Evolutionary conservation across 2,797 vertebrate genomes (phyloP), one percentile per base, ranked within the genome.

Genomic region (Thaleichthys pacificus): DNA sequence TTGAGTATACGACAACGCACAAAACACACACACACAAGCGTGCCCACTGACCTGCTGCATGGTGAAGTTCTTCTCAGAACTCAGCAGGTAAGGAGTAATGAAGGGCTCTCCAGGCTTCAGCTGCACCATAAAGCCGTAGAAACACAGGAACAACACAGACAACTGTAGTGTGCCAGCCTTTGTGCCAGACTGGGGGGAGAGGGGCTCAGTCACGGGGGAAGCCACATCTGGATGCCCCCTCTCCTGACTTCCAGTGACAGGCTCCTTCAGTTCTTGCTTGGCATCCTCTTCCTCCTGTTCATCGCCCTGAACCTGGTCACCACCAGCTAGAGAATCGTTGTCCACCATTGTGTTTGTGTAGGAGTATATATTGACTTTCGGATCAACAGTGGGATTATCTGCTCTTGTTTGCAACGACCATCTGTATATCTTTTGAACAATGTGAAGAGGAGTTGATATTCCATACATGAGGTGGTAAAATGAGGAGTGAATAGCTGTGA

Each of bases 21-120:
- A 15, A 54, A 8, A 51, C 17, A 12, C 17, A 12, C 42, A 26
- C 57, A 54, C 8, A 38, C 22, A 17, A 26, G 42, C 30, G 28
- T 61, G 64, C 62, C 26, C 2, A 15, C 94, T 68, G 35, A 96
- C 97, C 96, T 99, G 89, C 51, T 85, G 1, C 24, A 19, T 85
- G 0, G 96, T 97, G 90, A 99, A 97, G 86, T 98, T 99, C 91
- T 94, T 96, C 72, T 91, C 86, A 0, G 56, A 0, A 58, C 94
- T 92, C 79, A 97, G 91, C 2, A 99, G 93, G 69, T 93, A 93
- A 0, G 98, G 98, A 0, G 97, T 99, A 67, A 99, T 96, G 86
- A 99, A 99, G 30, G 97, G 93, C 80, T 99, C 98, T 3, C 96
- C 97, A 0, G 97, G 98, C 47, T 94, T 94, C 60, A 99, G 84